Evolutionary conservation across 2,888 invertebrate species (phyloP), one percentile per base, ranked within the genome.

Genomic region (Perizoma affinitatum): DNA sequence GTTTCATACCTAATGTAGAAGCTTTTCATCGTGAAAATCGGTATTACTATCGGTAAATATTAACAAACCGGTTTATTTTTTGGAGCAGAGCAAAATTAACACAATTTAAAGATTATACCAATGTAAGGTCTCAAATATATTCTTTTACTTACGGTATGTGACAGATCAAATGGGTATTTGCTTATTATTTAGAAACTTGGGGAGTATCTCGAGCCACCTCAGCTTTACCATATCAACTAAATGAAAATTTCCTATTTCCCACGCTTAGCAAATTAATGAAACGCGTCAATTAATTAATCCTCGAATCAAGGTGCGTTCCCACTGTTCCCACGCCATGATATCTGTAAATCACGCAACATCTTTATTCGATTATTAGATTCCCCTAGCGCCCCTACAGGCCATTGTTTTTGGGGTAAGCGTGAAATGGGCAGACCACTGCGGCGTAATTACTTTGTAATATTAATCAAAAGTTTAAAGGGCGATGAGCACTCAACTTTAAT

Each of bases 331-430:
- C 69, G 79, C 79, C 78, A 79, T 87, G 88, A 90, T 91, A 89
- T 86, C 89, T 85, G 79, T 70, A 86, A 90, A 92, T 92, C 92
- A 92, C 90, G 92, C 92, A 91, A 92, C 90, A 91, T 92, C 92
- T 92, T 91, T 84, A 91, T 88, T 82, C 82, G 74, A 81, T 85
- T 84, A 86, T 87, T 86, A 80, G 84, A 87, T 87, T 73, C 76
- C 82, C 82, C 79, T 73, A 58, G 56, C 67, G 70, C 77, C 80
- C 76, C 78, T 72, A 74, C 58, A 66, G 66, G 73, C 82, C 84
- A 84, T 92, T 92, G 90, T 91, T 91, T 90, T 86, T 86, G 81
- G 90, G 91, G 90, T 80, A 78, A 75, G 91, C 86, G 90, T 88
- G 88, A 91, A 90, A 89, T 82, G 82, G 86, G 77, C 82, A 73